Base-by-base conservation (phyloP, 92 coral and sea anemone species). In the Muricea muricata region DNA sequence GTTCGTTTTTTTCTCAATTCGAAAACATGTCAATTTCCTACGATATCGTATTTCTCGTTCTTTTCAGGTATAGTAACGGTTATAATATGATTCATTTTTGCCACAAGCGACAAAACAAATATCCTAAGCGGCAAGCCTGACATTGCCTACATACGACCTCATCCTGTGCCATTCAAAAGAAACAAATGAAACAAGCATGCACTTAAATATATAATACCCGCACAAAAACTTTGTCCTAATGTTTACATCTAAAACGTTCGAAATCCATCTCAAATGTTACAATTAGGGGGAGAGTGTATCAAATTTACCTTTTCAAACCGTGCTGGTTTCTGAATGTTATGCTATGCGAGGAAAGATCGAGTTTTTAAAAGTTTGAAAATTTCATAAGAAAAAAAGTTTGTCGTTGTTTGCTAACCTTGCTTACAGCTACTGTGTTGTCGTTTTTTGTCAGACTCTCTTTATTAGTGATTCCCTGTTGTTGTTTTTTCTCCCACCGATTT, bases 381-480 rank as follows among this genome's bases (percentile, higher is more conserved):
- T 8, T 65, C 6, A 3, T 5, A 65, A 7, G 10, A n/a, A 68
- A 40, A 37, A 72, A 74, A 26, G 61, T 74, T 74, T 74, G 78
- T 72, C 75, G 8, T 68, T 39, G 80, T 74, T 74, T 74, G 65
- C 80, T 74, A 74, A 74, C 80, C 80, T 74, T 40, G 20, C 34
- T 72, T 29, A 48, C 42, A 46, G 80, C 65, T 74, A 4, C 37
- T 74, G 20, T 20, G 20, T 74, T 24, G 39, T 50, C 29, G 11
- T 33, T 46, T 35, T 42, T 74, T 33, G 20, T 6, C 17, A 40
- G 57, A 50, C 41, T 18, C 29, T 3, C 13, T 4, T 25, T n/a
- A 18, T 26, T n/a, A n/a, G n/a, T 72, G 52, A 4, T 45, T 41
- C 55, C 12, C 25, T 10, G 78, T 24, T 4, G 54, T 4, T n/a